A percentile compares a stretch with the other conserved stretches of the same genome.
These are phyloP conservation scores for Caranx ignobilis DNA, from an alignment of 2,113 vertebrate genomes.

Conservation along the genomic window DNA sequence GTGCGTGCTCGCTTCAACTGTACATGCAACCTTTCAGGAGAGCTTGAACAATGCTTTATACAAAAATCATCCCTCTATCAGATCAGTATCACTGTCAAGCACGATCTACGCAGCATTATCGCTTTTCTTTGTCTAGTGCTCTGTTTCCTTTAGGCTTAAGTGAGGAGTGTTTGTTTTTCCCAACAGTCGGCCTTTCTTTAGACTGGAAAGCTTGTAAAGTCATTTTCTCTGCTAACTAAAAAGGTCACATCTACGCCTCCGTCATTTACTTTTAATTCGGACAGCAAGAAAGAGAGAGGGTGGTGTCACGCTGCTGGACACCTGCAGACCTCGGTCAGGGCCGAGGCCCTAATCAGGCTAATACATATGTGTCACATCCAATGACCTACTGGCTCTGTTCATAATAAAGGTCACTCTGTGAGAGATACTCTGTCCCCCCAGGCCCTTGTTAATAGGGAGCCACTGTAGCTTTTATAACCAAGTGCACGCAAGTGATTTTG, in stretches of 20 bases:
- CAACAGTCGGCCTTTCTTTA: conserved; percentile 3
- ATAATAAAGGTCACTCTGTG: conserved; percentile 84
- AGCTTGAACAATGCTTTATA: conserved; percentile 15
- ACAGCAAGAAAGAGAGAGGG: conserved; percentile 66
- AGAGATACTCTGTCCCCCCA: conserved; percentile 82
- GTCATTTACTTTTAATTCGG: conserved; percentile 84
- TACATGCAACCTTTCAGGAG: conserved; percentile 23
- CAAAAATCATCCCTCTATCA: not conserved
- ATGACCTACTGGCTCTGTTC: conserved; percentile 84
- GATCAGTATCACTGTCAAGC: not conserved
- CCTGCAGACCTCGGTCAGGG: conserved; percentile 75
- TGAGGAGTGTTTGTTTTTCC: not conserved
- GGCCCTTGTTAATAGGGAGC: conserved; percentile 80
- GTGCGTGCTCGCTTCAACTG: not conserved
- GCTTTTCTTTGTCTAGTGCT: not conserved
- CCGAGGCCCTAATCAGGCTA: conserved; percentile 84
- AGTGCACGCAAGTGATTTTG: conserved; percentile 32
- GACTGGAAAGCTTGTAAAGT: conserved; percentile 43
- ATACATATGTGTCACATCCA: conserved; percentile 86
- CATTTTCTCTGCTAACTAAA: conserved; percentile 67
- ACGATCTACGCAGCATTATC: not conserved
- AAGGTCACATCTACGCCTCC: conserved; percentile 82
- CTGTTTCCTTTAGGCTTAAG: no score
- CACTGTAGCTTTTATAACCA: conserved; percentile 64
- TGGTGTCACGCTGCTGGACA: conserved; percentile 79